phyloP scores from a whole-genome alignment of 1,140 invertebrate genomes.

The Lepidostoma basale region DNA sequence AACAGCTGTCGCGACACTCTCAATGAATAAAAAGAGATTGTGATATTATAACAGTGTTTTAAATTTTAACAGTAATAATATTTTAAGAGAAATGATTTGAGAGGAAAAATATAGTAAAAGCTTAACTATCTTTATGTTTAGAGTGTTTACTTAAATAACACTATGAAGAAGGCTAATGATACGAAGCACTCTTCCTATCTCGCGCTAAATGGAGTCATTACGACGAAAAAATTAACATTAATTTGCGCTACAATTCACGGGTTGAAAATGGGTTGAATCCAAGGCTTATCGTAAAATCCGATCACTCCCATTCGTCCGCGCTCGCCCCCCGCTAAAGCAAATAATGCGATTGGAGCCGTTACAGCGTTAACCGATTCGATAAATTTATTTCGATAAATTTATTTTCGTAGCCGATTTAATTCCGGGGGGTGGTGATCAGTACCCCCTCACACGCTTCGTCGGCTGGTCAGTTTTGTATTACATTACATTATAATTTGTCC shows the following conservation, averaged over 20 bases:
- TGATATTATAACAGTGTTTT: no score
- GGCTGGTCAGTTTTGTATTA: conserved; percentile 6
- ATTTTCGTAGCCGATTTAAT: conserved; percentile 39
- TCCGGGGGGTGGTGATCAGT: conserved; percentile 24
- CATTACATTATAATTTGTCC: conserved; percentile 35
- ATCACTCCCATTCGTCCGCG: conserved; percentile 26
- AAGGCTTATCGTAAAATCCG: conserved; percentile 32
- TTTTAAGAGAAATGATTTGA: no score
- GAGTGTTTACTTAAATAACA: no score
- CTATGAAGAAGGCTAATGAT: no score
- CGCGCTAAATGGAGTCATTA: no score
- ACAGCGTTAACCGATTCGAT: conserved; percentile 24
- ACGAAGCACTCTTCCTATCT: no score
- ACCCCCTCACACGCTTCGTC: conserved; percentile 7
- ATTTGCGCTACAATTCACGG: not conserved
- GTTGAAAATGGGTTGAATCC: not conserved
- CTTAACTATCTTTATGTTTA: no score
- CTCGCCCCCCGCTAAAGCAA: conserved; percentile 6
- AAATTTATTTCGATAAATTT: conserved; percentile 42
- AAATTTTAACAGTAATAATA: no score
- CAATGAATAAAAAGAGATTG: no score
- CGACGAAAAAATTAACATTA: not conserved
- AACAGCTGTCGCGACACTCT: no score
- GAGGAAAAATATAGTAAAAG: no score
- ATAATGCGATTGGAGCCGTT: conserved; percentile 24